Base-by-base conservation (phyloP, 1,140 invertebrate species). In the Pissodes strobi region DNA sequence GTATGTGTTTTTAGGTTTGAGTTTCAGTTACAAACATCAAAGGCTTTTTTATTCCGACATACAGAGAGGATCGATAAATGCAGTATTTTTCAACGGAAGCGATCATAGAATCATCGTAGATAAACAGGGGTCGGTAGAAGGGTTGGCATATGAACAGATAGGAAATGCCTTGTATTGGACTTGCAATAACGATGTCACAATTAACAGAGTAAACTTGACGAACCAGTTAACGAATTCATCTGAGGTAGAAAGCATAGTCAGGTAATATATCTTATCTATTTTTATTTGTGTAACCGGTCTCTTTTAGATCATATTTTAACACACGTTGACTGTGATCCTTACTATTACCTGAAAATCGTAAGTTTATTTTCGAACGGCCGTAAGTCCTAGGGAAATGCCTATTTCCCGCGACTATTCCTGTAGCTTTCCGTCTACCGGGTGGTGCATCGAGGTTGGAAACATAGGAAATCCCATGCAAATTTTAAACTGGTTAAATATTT, bases 11-110 rank as follows among this genome's bases (percentile, higher is more conserved):
- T 53, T n/a, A 63, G 91, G 90, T 22, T 81, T 96, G 4, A 84
- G 90, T 2, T 92, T 88, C 78, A 90, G 94, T 79, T 93, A 92
- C 74, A 79, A 80, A 57, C 79, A 79, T 1, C 79, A 87, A 55
- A 78, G 85, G 41, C 78, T 95, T 15, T 95, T 91, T 79, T 95
- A 92, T 79, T 94, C 92, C 1, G 93, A 95, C 76, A 93, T 95
- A 67, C 90, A 93, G 72, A 79, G 86, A 62, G 90, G 90, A 45
- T 88, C 89, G 49, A 93, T 96, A 66, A 91, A 91, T 77, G 82
- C 84, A 34, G 91, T 94, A n/a, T 82, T 83, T 74, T 94, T 94
- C 78, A 91, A 94, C 80, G 92, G 92, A 37, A 84, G 82, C 10
- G 82, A 84, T 1, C 88, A 92, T 75, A 79, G 79, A 15, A 82